phyloP scores from a whole-genome alignment of 1,140 invertebrate genomes.

The Periplaneta americana region DNA sequence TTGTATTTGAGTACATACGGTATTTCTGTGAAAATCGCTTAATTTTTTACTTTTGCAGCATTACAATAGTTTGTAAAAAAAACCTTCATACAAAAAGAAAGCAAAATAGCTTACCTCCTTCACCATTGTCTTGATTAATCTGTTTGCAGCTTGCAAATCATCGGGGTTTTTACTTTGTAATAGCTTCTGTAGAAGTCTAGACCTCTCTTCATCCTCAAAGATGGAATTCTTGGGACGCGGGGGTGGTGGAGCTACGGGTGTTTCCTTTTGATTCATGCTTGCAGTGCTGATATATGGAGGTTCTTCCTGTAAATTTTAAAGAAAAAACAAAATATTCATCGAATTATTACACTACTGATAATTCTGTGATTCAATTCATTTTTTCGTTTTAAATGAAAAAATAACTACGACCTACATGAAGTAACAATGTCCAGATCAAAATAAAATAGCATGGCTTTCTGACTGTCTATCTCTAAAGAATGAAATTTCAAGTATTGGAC shows the following conservation, averaged over 20 bases:
- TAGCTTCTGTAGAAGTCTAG: slow-evolving; percentile 76
- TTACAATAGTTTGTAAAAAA: slow-evolving; percentile 5
- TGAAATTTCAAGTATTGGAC: no score
- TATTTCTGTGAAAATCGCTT: no score
- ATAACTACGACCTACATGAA: no score
- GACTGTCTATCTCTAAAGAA: no score
- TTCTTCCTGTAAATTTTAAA: slow-evolving; percentile 10
- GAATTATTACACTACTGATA: no score
- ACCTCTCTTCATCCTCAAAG: slow-evolving; percentile 88
- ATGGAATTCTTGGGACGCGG: slow-evolving; percentile 50
- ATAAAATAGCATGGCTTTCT: no score
- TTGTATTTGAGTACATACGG: no score
- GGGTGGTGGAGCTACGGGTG: slow-evolving; percentile 32
- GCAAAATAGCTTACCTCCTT: slow-evolving; percentile 62
- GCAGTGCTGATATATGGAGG: not conserved
- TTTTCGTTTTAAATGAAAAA: no score
- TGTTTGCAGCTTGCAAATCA: slow-evolving; percentile 92
- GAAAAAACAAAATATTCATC: no score
- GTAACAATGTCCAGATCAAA: no score
- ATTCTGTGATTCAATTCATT: no score
- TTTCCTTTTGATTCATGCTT: not conserved
- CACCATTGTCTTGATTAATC: slow-evolving; percentile 93
- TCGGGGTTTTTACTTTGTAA: slow-evolving; percentile 92
- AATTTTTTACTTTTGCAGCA: no score
- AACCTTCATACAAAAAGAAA: not conserved